Evolutionary conservation across 2,797 vertebrate species (phyloP).

Genomic region (Acomys russatus): DNA sequence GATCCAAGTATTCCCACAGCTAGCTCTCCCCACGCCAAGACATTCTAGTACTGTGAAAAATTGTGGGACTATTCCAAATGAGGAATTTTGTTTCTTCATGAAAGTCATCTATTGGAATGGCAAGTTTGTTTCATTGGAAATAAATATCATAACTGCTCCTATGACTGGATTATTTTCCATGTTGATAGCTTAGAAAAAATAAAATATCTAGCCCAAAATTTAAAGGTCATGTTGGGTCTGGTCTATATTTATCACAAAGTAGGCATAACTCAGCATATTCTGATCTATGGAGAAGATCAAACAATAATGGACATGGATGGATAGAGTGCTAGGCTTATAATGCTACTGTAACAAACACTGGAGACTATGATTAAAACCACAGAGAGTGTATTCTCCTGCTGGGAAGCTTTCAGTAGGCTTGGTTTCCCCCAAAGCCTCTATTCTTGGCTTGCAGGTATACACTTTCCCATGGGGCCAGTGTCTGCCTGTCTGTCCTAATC

Average conservation of each 20-base stretch:
- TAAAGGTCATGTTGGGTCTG: not conserved
- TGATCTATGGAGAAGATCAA: not conserved
- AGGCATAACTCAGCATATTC: not conserved
- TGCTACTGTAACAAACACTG: not conserved
- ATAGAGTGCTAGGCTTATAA: not conserved
- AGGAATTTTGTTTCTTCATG: not conserved
- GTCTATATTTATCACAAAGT: not conserved
- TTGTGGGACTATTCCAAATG: not conserved
- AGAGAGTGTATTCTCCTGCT: no score
- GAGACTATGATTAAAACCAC: not conserved
- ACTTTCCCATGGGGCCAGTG: not conserved
- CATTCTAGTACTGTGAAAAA: not conserved
- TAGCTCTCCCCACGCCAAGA: not conserved
- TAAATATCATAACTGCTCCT: not conserved
- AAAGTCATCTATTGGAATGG: not conserved
- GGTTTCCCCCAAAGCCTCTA: not conserved
- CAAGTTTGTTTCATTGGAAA: not conserved
- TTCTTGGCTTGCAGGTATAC: not conserved
- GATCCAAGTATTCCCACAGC: not conserved
- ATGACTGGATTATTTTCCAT: not conserved
- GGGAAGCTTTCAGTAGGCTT: not conserved
- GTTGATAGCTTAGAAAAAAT: not conserved
- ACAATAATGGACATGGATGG: not conserved
- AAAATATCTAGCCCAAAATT: not conserved
- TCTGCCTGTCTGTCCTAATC: not conserved